These are phyloP conservation scores for Phyllostomus hastatus DNA, from an alignment of 2,113 vertebrate species.

Conservation along the genomic window DNA sequence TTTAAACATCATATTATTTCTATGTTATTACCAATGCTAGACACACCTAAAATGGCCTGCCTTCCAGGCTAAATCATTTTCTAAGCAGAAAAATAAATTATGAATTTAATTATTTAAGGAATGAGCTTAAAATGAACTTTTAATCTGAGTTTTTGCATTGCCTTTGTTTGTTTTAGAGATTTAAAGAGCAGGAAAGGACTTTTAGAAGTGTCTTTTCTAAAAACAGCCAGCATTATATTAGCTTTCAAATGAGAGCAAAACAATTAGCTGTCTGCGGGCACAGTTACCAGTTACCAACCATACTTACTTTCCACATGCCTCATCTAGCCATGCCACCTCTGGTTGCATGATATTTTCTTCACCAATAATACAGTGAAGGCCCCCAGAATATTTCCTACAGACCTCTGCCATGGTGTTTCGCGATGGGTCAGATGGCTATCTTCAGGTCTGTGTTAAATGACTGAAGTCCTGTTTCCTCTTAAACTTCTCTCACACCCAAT, in stretches of 20 bases:
- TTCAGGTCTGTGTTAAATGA: not conserved
- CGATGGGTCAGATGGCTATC: not conserved
- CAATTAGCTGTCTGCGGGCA: not conserved
- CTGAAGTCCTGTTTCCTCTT: not conserved
- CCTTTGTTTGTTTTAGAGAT: constrained; percentile 28
- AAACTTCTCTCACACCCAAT: not conserved
- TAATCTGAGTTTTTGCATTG: constrained; percentile 24
- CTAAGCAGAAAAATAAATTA: constrained; percentile 43
- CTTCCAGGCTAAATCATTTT: constrained; percentile 15
- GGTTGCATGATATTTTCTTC: not conserved
- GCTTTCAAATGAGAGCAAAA: not conserved
- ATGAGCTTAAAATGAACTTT: constrained; percentile 19
- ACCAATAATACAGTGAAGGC: not conserved
- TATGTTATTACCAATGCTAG: not conserved
- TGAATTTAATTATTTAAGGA: constrained; percentile 46
- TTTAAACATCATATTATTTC: not conserved
- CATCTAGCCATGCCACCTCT: not conserved
- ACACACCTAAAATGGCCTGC: not conserved
- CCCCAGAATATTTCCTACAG: not conserved
- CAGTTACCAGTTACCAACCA: not conserved
- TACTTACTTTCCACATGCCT: not conserved
- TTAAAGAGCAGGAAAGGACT: constrained; percentile 11
- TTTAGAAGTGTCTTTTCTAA: not conserved
- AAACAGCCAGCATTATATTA: not conserved
- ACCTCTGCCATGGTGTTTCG: not conserved